phyloP scores from a whole-genome alignment of 2,888 invertebrate species.

The Lithophane socia region DNA sequence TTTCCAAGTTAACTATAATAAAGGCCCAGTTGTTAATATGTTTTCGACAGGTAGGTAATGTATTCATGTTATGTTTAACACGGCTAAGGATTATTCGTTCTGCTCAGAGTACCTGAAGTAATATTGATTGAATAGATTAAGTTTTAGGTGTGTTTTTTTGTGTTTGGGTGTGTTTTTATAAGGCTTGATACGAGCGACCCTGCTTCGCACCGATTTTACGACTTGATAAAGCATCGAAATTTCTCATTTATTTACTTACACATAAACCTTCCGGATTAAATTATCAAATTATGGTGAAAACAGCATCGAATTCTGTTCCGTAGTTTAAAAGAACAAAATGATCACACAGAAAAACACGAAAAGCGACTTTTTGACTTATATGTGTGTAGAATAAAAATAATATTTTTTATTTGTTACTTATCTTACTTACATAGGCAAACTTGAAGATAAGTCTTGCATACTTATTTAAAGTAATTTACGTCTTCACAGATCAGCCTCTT shows the following conservation, averaged over 20 bases:
- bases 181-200: too few species aligned
- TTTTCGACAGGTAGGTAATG: slow-evolving; percentile 40
- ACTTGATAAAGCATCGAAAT: too few species aligned
- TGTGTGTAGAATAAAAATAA: neutral
- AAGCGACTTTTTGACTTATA: neutral
- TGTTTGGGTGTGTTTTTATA: too few species aligned
- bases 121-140: neutral
- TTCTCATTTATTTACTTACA: too few species aligned
- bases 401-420: neutral
- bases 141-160: too few species aligned
- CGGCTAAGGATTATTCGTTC: slow-evolving; percentile 21
- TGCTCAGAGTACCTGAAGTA: slow-evolving; percentile 4
- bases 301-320: neutral
- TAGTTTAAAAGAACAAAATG: neutral
- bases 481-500: slow-evolving; percentile 28
- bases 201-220: too few species aligned
- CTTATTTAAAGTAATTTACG: slow-evolving; percentile 22
- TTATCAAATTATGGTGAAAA: too few species aligned
- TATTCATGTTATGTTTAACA: slow-evolving; percentile 30
- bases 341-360: neutral
- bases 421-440: neutral
- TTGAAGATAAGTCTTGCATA: neutral
- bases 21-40: slow-evolving; percentile 33
- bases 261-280: neutral
- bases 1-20: slow-evolving; percentile 47